Percentiles rank a stretch among this genome's conserved stretches.
Evolutionary conservation across 2,888 invertebrate genomes (phyloP).

Genomic region (Leucophenga maculata): DNA sequence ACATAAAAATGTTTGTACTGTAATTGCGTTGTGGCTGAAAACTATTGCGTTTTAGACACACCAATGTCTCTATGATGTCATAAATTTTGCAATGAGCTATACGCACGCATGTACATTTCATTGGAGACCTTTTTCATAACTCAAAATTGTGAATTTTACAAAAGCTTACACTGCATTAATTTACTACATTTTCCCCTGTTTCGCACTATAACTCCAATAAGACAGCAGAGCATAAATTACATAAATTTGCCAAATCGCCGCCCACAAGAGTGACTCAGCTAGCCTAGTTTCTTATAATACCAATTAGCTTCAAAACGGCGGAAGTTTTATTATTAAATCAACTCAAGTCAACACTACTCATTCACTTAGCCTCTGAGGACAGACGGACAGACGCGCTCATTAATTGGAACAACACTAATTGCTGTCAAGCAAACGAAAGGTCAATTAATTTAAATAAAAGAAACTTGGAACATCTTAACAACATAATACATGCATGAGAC

Average conservation of each 20-base stretch:
- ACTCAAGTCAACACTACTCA: neutral
- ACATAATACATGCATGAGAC: constrained; percentile 14
- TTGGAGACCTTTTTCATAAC: too few relatives aligned
- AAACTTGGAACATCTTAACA: constrained; percentile 29
- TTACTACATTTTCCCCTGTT: too few relatives aligned
- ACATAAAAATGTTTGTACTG: too few relatives aligned
- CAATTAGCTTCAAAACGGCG: constrained; percentile 17
- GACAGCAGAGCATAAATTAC: neutral
- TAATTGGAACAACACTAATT: constrained; percentile 60
- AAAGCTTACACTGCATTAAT: too few relatives aligned
- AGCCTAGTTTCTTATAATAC: neutral
- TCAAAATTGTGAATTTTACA: too few relatives aligned
- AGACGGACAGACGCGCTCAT: constrained; percentile 27
- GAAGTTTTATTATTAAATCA: constrained; percentile 22
- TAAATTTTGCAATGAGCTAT: too few relatives aligned
- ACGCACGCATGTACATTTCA: too few relatives aligned
- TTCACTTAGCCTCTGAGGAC: neutral
- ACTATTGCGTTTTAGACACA: too few relatives aligned
- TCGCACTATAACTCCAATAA: too few relatives aligned
- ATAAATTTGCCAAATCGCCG: neutral
- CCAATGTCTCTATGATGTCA: too few relatives aligned
- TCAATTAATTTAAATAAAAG: constrained; percentile 66
- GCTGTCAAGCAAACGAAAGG: constrained; percentile 57
- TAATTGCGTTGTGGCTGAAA: too few relatives aligned
- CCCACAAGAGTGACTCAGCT: neutral